Evolutionary conservation across 2,888 invertebrate genomes (phyloP).

Genomic region (Apotomis betuletana): DNA sequence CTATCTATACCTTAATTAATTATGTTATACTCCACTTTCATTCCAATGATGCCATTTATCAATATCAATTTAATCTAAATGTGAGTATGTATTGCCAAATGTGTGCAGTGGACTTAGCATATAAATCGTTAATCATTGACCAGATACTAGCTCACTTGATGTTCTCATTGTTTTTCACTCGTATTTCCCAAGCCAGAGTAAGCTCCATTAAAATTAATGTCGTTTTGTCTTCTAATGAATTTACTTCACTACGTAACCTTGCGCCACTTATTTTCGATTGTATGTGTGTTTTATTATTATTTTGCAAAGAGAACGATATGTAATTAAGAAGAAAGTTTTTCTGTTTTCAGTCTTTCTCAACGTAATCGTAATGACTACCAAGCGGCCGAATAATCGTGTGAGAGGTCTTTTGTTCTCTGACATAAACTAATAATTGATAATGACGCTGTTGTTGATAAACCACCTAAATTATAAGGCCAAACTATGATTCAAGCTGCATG

Average conservation of each 20-base stretch:
- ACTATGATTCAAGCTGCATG: not conserved
- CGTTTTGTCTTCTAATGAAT: slow-evolving; percentile 36
- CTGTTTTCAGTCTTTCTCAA: slow-evolving; percentile 3
- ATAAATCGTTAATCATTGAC: slow-evolving; percentile 10
- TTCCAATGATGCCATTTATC: not conserved
- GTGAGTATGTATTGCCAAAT: slow-evolving; percentile 1
- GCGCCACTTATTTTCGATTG: slow-evolving; percentile 19
- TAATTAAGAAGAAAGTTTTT: slow-evolving; percentile 26
- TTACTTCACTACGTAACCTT: slow-evolving; percentile 29
- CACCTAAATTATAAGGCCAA: not conserved
- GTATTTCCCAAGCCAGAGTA: slow-evolving; percentile 30
- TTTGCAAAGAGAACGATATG: slow-evolving; percentile 1
- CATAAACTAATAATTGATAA: not conserved
- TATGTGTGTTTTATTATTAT: not conserved
- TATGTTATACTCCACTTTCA: not conserved
- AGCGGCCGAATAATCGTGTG: not conserved
- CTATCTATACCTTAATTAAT: no score
- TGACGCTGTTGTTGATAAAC: not conserved
- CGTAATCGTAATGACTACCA: not conserved
- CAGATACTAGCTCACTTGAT: slow-evolving; percentile 8
- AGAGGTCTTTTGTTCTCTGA: slow-evolving; percentile 8
- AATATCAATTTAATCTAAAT: not conserved
- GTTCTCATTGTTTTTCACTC: slow-evolving; percentile 20
- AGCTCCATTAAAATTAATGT: slow-evolving; percentile 36
- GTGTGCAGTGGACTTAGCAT: slow-evolving; percentile 11